These are phyloP conservation scores for Acanthaster planci DNA, from an alignment of 35 echinoderm and acorn worm genomes.

Conservation along the genomic window DNA sequence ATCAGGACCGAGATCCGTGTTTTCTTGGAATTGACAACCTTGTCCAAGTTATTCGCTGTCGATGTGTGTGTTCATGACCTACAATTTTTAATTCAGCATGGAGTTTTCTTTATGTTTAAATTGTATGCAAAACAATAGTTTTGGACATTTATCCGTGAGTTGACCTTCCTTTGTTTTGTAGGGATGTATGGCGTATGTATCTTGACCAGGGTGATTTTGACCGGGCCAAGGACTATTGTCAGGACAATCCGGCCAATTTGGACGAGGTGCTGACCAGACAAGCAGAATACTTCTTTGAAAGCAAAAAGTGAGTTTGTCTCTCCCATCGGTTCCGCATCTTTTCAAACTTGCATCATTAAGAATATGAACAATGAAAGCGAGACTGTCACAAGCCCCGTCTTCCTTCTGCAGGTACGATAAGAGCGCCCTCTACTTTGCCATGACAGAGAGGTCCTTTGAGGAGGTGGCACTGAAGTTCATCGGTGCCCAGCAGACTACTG, in stretches of 20 bases:
- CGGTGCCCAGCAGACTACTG: slow-evolving; percentile 78
- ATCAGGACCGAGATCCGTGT: background rate
- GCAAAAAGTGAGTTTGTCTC: slow-evolving; percentile 59
- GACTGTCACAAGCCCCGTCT: background rate
- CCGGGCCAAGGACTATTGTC: slow-evolving; percentile 68
- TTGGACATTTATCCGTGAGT: no score
- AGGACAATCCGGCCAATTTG: slow-evolving; percentile 82
- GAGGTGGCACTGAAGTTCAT: slow-evolving; percentile 95
- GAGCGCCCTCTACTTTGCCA: slow-evolving; percentile 95
- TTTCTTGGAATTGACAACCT: no score
- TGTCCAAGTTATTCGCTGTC: no score
- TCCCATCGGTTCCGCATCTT: background rate
- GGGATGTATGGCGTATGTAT: slow-evolving; percentile 97
- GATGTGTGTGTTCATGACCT: no score
- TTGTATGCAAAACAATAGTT: no score
- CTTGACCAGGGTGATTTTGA: slow-evolving; percentile 94
- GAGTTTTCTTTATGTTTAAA: no score
- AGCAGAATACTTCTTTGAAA: slow-evolving; percentile 90
- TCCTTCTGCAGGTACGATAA: slow-evolving; percentile 67
- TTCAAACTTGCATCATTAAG: background rate
- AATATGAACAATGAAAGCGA: no score
- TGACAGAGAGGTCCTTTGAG: slow-evolving; percentile 94
- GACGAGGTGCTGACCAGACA: slow-evolving; percentile 91
- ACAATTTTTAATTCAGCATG: no score
- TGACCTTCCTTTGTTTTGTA: slow-evolving; percentile 29